These are phyloP conservation scores for Trochalopteron elliotii DNA, from an alignment of 2,113 vertebrate species.

Conservation along the genomic window DNA sequence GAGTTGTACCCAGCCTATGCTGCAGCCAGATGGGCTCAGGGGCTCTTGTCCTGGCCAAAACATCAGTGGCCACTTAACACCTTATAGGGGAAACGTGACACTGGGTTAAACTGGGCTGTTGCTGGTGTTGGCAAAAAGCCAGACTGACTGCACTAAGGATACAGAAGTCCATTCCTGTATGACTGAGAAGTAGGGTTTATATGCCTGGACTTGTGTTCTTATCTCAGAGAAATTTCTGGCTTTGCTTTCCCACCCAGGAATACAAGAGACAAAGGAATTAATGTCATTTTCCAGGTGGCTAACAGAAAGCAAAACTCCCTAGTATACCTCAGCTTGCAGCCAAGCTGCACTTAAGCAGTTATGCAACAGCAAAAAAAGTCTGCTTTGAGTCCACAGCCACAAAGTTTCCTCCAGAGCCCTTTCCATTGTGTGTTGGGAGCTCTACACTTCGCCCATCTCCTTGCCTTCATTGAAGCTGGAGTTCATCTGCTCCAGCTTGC, in stretches of 20 bases:
- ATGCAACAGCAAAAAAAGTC: neutral
- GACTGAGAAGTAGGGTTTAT: neutral
- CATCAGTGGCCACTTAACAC: neutral
- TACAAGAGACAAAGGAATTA: neutral
- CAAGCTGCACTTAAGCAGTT: neutral
- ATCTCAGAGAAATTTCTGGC: neutral
- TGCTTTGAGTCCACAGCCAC: neutral
- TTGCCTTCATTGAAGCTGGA: neutral
- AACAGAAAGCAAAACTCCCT: neutral
- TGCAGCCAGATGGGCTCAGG: fast-evolving
- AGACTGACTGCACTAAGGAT: neutral
- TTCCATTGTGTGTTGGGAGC: neutral
- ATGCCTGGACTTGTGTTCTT: neutral
- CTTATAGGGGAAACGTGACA: neutral
- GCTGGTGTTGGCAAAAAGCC: neutral
- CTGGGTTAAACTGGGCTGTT: neutral
- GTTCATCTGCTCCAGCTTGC: neutral
- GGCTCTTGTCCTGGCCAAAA: neutral
- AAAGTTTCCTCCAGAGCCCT: neutral
- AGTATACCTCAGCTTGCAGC: neutral
- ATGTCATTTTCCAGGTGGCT: neutral
- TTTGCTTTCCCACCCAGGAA: neutral
- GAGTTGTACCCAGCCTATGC: fast-evolving
- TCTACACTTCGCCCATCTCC: neutral
- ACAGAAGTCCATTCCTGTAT: neutral